Evolutionary conservation across 2,797 vertebrate species (phyloP).

Genomic region (Adrianichthys oophorus): DNA sequence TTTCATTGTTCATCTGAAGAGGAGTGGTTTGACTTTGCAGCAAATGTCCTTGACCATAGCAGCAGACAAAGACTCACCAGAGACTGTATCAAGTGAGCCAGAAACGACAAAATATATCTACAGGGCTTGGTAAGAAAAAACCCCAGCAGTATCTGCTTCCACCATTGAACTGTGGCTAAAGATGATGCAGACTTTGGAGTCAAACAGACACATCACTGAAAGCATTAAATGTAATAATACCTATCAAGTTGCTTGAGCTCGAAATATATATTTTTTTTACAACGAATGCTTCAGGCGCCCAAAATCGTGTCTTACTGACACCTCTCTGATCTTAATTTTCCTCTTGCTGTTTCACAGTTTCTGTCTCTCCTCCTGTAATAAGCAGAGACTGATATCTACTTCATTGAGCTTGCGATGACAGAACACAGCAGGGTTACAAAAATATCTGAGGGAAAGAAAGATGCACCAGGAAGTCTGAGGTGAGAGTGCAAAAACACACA

Average conservation of each 20-base stretch:
- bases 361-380: conserved; percentile 13
- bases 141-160: conserved; percentile 17
- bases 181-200: conserved; percentile 6
- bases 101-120: conserved; percentile 1
- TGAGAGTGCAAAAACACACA: conserved; percentile 50
- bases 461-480: conserved; percentile 34
- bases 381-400: conserved; percentile 1
- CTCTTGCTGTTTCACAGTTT: background rate
- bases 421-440: conserved; percentile 7
- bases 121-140: conserved; percentile 13
- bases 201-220: background rate
- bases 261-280: background rate
- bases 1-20: conserved; percentile 7
- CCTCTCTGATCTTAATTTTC: conserved; percentile 9
- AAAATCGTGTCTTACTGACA: conserved; percentile 7
- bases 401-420: conserved; percentile 6
- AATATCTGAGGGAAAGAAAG: conserved; percentile 44
- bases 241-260: background rate
- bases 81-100: conserved; percentile 29
- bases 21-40: conserved; percentile 20
- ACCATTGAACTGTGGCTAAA: conserved; percentile 8
- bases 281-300: background rate
- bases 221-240: background rate
- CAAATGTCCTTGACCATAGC: conserved; percentile 33
- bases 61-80: conserved; percentile 29